Conservation (phyloP, 1,140 invertebrate species). For the Oryzaephilus surinamensis region DNA sequence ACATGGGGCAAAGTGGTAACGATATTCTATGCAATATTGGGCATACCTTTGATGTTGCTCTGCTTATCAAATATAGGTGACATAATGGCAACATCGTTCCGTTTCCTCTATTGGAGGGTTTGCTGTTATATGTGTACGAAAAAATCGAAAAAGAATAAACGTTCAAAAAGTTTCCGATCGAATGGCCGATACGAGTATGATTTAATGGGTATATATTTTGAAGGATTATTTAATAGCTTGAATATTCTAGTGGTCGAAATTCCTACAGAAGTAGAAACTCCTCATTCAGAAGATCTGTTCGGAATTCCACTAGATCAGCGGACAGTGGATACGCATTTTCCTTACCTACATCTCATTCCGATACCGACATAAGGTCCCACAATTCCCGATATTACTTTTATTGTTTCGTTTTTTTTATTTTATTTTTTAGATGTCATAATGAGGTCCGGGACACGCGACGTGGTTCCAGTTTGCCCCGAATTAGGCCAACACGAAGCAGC, state of each 20-base stretch:
- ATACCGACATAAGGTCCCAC: conserved; percentile 44
- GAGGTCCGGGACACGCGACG: conserved; percentile 19
- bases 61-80: conserved; percentile 94
- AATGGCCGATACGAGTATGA: conserved; percentile 9
- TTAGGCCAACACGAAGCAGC: conserved; percentile 29
- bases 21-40: conserved; percentile 91
- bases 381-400: background rate
- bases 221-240: too few relatives aligned
- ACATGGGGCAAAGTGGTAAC: conserved; percentile 85
- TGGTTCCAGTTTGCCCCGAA: conserved; percentile 21
- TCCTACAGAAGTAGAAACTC: conserved; percentile 38
- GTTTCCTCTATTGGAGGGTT: conserved; percentile 80
- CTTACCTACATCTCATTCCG: conserved; percentile 43
- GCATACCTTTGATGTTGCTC: conserved; percentile 88
- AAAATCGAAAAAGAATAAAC: conserved; percentile 52
- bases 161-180: conserved; percentile 30
- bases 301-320: conserved; percentile 58
- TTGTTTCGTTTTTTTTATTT: conserved; percentile 23
- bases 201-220: background rate
- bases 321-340: conserved; percentile 43
- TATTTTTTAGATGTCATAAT: conserved; percentile 37
- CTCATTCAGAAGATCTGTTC: conserved; percentile 52
- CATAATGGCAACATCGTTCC: conserved; percentile 88
- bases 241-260: conserved; percentile 24
- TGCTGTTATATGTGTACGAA: conserved; percentile 82